phyloP scores from a whole-genome alignment of 2,888 invertebrate species.

The Palloptera scutellata region DNA sequence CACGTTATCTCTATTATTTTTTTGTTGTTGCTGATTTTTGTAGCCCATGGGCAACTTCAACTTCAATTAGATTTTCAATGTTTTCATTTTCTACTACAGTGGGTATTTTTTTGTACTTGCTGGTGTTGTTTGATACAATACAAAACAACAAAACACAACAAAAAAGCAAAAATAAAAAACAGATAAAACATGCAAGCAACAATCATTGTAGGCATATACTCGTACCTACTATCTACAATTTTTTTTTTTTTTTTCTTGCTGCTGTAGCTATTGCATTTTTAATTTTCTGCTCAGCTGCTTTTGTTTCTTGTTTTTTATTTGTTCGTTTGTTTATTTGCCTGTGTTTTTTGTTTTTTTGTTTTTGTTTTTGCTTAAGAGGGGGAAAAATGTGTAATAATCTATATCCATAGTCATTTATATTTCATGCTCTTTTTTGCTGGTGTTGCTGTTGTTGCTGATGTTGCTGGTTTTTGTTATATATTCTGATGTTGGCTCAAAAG shows the following conservation, averaged over 20 bases:
- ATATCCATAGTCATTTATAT: no score
- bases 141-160: no score
- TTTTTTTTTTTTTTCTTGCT: constrained; percentile 16
- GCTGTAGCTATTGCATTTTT: constrained; percentile 23
- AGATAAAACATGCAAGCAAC: neutral
- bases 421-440: no score
- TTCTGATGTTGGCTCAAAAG: neutral
- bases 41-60: constrained; percentile 8
- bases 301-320: neutral
- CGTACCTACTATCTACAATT: constrained; percentile 11
- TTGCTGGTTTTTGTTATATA: neutral
- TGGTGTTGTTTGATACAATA: neutral
- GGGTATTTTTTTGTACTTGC: neutral
- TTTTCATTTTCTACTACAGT: constrained; percentile 29
- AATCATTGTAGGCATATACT: constrained; percentile 18
- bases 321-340: neutral
- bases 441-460: no score
- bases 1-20: neutral
- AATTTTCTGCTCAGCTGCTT: constrained; percentile 37
- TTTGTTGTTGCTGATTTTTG: no score
- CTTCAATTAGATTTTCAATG: constrained; percentile 33
- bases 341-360: constrained; percentile 15
- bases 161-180: no score
- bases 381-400: no score
- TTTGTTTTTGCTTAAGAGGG: neutral